These are phyloP conservation scores for Urocyon cinereoargenteus DNA, from an alignment of 2,797 vertebrate species.

Conservation along the genomic window DNA sequence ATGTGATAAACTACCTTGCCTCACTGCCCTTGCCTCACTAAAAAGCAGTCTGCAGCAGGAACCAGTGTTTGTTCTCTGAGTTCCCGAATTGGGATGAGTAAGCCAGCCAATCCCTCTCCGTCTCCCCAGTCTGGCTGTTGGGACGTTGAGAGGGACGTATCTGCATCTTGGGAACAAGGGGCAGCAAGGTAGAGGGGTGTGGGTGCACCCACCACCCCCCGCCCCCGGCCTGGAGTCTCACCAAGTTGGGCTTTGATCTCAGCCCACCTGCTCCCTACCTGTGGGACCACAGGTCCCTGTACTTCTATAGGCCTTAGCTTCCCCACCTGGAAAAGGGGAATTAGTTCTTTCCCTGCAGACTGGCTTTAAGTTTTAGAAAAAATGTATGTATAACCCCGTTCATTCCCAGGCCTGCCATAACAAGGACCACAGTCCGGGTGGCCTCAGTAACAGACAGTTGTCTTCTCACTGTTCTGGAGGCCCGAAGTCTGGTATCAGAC, in stretches of 20 bases:
- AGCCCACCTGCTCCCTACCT: too few relatives aligned
- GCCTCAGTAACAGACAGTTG: not conserved
- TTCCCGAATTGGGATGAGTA: not conserved
- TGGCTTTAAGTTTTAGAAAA: not conserved
- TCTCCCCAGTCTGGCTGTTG: not conserved
- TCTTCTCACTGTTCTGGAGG: not conserved
- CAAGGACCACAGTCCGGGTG: not conserved
- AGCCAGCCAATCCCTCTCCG: too few relatives aligned
- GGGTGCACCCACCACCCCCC: not conserved
- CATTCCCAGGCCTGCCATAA: not conserved
- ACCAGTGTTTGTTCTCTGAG: not conserved
- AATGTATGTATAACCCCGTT: not conserved
- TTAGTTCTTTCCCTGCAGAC: not conserved
- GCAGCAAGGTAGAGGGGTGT: not conserved
- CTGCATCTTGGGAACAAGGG: accelerated
- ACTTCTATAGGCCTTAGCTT: not conserved
- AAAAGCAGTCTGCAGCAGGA: not conserved
- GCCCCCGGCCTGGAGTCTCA: accelerated
- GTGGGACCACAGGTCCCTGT: not conserved
- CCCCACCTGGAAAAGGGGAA: not conserved
- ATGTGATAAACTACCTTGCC: not conserved
- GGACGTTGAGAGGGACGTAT: not conserved
- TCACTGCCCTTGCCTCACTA: not conserved
- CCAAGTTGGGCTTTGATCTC: not conserved
- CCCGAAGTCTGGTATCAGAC: not conserved